Evolutionary conservation across 2,797 vertebrate species (phyloP).

Genomic region (Coregonus ussuriensis): DNA sequence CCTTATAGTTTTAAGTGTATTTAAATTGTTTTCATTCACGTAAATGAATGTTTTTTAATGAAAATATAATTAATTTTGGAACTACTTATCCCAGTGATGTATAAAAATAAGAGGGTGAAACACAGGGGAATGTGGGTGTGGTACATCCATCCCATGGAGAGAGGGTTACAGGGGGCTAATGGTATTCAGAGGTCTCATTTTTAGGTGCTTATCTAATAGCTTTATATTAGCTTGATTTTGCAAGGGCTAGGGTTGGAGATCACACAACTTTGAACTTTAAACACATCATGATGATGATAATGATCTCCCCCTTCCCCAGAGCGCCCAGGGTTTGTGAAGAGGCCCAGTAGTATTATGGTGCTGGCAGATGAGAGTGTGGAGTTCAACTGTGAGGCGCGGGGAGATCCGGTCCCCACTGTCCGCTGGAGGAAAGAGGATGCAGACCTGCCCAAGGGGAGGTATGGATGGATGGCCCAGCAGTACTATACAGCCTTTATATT

Average conservation of each 20-base stretch:
- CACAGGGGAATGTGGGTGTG: not conserved
- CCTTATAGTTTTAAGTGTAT: slow-evolving; percentile 23
- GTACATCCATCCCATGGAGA: not conserved
- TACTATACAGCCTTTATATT: not conserved
- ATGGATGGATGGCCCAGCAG: slow-evolving; percentile 8
- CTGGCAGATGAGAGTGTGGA: slow-evolving; percentile 88
- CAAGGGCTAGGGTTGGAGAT: not conserved
- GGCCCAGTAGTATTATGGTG: slow-evolving; percentile 87
- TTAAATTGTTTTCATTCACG: slow-evolving; percentile 3
- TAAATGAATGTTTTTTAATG: not conserved
- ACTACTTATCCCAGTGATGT: not conserved
- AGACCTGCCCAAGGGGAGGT: slow-evolving; percentile 91
- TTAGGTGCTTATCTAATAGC: not conserved
- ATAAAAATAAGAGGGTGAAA: not conserved
- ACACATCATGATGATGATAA: slow-evolving; percentile 10
- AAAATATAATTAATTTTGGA: no score
- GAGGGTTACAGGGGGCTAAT: not conserved
- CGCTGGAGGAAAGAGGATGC: slow-evolving; percentile 94
- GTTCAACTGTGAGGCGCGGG: slow-evolving; percentile 89
- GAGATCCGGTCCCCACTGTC: slow-evolving; percentile 90
- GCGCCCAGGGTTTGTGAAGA: slow-evolving; percentile 90
- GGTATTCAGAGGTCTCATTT: not conserved
- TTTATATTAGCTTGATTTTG: not conserved
- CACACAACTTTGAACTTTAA: not conserved
- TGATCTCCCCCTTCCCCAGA: slow-evolving; percentile 66